Percentiles rank a stretch among this genome's conserved stretches.
Evolutionary conservation across 2,888 invertebrate species (phyloP).

Genomic region (Chloroclystis v-ata): DNA sequence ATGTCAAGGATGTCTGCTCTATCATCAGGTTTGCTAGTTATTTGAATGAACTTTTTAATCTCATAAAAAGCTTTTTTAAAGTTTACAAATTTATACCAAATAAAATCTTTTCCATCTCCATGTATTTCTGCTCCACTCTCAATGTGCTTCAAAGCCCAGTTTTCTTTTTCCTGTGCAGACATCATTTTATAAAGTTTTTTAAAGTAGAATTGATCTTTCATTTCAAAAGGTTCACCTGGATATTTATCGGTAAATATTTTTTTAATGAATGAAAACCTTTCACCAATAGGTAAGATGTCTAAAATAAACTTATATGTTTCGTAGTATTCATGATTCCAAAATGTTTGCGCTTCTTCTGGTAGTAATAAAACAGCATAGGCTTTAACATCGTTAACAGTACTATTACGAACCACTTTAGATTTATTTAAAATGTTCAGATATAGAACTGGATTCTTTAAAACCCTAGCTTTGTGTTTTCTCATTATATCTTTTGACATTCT

Average conservation of each 20-base stretch:
- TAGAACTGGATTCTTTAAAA: slow-evolving; percentile 36
- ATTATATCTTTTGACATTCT: slow-evolving; percentile 42
- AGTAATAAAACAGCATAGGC: slow-evolving; percentile 35
- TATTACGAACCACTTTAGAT: slow-evolving; percentile 34
- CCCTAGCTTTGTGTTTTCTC: slow-evolving; percentile 46
- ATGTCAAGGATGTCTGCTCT: slow-evolving; percentile 17
- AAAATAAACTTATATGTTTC: slow-evolving; percentile 36
- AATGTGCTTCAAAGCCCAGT: slow-evolving; percentile 39
- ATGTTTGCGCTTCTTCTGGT: slow-evolving; percentile 31
- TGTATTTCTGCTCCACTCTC: slow-evolving; percentile 29
- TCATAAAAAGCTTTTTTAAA: slow-evolving; percentile 35
- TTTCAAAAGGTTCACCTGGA: slow-evolving; percentile 35
- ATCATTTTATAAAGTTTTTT: slow-evolving; percentile 30
- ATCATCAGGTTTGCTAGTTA: slow-evolving; percentile 8
- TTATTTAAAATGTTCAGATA: slow-evolving; percentile 40
- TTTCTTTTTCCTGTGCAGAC: slow-evolving; percentile 31
- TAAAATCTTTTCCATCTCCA: slow-evolving; percentile 35
- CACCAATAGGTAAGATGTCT: slow-evolving; percentile 36
- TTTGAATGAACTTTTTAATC: slow-evolving; percentile 28
- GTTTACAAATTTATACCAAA: slow-evolving; percentile 39
- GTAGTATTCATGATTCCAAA: slow-evolving; percentile 43
- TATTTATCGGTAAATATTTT: slow-evolving; percentile 35
- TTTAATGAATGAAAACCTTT: slow-evolving; percentile 34
- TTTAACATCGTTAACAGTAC: slow-evolving; percentile 42
- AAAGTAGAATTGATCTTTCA: slow-evolving; percentile 15